A percentile compares a stretch with the other conserved stretches of the same genome.
These are phyloP conservation scores for Arion vulgaris DNA, from an alignment of 1,140 invertebrate genomes.

Conservation along the genomic window DNA sequence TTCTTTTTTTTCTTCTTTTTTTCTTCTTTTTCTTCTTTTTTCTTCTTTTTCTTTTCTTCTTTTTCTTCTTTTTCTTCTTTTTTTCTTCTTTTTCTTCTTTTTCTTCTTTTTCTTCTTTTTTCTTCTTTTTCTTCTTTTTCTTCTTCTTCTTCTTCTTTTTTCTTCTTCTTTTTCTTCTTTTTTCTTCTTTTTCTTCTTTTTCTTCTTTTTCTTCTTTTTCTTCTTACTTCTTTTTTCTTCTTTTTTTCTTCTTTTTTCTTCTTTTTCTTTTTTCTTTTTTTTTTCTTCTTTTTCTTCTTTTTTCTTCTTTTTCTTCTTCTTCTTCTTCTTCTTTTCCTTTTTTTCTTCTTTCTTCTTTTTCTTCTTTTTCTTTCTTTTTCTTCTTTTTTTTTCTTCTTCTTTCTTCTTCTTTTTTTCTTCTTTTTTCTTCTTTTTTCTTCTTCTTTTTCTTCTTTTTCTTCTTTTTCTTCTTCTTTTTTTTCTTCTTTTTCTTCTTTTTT, in stretches of 20 bases:
- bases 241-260: too few species aligned
- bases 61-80: neutral
- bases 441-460: neutral
- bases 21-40: neutral
- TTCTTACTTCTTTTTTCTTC: too few species aligned
- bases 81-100: neutral
- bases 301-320: constrained; percentile 4
- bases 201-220: too few species aligned
- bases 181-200: neutral
- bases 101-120: neutral
- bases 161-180: neutral
- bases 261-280: neutral
- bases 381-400: too few species aligned
- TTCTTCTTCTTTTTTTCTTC: too few species aligned
- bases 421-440: neutral
- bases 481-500: neutral
- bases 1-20: too few species aligned
- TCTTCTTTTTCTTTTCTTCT: neutral
- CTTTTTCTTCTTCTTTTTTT: constrained; percentile 19
- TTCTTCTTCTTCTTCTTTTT: neutral
- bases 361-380: too few species aligned
- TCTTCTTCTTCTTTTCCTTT: too few species aligned
- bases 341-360: too few species aligned
- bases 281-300: neutral
- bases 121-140: neutral